Evolutionary conservation across 2,797 vertebrate species (phyloP).

Genomic region (Ptychadena robeensis): DNA sequence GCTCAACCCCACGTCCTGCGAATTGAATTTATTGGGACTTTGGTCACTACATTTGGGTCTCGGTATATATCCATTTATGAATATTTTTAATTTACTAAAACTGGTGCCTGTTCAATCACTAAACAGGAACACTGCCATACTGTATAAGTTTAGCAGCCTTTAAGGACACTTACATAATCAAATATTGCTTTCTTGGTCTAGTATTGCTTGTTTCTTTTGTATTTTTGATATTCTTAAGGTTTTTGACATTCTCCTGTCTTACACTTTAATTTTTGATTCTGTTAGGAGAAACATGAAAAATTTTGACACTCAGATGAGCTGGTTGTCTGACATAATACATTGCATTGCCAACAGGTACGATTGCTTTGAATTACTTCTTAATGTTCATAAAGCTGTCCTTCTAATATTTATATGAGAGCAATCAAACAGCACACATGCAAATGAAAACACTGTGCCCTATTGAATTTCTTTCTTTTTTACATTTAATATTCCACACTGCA

Average conservation of each 20-base stretch:
- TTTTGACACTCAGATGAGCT: slow-evolving; percentile 40
- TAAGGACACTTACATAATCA: neutral
- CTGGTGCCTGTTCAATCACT: too few relatives aligned
- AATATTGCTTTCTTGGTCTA: neutral
- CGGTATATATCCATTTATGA: too few relatives aligned
- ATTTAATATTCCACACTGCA: too few relatives aligned
- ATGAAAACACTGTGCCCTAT: slow-evolving; percentile 35
- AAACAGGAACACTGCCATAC: too few relatives aligned
- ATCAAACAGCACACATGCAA: slow-evolving; percentile 53
- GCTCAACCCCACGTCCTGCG: too few relatives aligned
- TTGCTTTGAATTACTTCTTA: slow-evolving; percentile 50
- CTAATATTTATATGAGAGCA: slow-evolving; percentile 50
- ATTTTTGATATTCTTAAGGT: neutral
- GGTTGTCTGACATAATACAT: slow-evolving; percentile 44
- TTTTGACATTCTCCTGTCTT: slow-evolving; percentile 35
- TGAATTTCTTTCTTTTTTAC: too few relatives aligned
- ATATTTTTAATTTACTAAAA: too few relatives aligned
- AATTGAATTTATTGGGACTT: too few relatives aligned
- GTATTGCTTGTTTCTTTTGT: neutral
- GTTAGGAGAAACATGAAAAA: slow-evolving; percentile 36
- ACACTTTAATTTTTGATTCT: slow-evolving; percentile 32
- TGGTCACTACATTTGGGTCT: too few relatives aligned
- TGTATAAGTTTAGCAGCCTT: too few relatives aligned
- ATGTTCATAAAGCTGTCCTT: slow-evolving; percentile 42
- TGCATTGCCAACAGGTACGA: slow-evolving; percentile 38